phyloP scores from a whole-genome alignment of 2,797 vertebrate species.

The Chromobotia macracanthus region DNA sequence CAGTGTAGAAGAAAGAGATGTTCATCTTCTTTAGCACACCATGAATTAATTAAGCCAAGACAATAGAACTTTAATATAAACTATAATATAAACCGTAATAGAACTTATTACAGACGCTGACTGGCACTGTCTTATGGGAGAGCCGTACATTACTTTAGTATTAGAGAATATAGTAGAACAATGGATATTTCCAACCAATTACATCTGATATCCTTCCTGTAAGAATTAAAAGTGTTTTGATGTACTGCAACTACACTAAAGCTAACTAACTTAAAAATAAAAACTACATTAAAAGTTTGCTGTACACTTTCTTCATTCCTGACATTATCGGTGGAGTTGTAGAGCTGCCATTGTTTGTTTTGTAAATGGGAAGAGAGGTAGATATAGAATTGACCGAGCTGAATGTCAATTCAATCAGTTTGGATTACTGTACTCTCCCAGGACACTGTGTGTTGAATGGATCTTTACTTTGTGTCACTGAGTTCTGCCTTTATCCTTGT shows the following conservation, averaged over 20 bases:
- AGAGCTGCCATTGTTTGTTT: conserved; percentile 30
- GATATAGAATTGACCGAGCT: conserved; percentile 35
- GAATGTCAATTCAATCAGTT: conserved; percentile 25
- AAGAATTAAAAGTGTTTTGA: neutral
- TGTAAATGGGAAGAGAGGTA: conserved; percentile 13
- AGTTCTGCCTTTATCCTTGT: conserved; percentile 15
- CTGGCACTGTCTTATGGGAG: conserved; percentile 42
- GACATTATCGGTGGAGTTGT: neutral
- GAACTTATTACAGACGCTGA: conserved; percentile 38
- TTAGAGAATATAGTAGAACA: conserved; percentile 15
- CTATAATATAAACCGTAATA: conserved; percentile 43
- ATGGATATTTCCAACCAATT: conserved; percentile 18
- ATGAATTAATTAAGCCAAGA: conserved; percentile 35
- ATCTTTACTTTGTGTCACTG: conserved; percentile 48
- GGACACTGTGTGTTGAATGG: conserved; percentile 10
- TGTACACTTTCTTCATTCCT: neutral
- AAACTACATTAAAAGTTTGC: neutral
- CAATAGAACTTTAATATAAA: neutral
- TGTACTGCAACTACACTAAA: neutral
- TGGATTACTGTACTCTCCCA: conserved; percentile 25
- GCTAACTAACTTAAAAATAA: neutral
- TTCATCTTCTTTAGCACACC: conserved; percentile 41
- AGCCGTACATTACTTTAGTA: neutral
- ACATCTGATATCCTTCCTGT: neutral
- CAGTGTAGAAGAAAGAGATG: neutral